Evolutionary conservation across 2,888 invertebrate genomes (phyloP), one percentile per base, ranked within the genome.

Genomic region (Protula sp.): DNA sequence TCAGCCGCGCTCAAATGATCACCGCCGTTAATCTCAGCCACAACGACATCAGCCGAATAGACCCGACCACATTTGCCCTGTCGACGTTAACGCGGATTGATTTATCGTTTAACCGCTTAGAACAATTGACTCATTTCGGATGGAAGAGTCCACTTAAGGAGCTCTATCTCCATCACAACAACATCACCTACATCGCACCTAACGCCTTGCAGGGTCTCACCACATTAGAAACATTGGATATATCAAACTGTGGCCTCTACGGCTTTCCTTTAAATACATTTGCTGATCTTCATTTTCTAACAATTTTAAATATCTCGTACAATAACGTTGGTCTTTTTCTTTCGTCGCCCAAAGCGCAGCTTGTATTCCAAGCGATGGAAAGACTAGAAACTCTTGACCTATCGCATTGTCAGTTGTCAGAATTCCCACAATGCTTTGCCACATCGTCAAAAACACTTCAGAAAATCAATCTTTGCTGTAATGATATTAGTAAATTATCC

Each of bases 91-190:
- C 68, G 5, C 27, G 66, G 24, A 61, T 78, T 27, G 74, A 78
- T 57, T 62, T 78, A 28, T 75, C 77, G 1, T 56, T 68, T 31
- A 78, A 78, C 60, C 59, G 63, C 22, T 57, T 78, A 3, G 64
- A 54, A 3, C 52, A 48, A n/a, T 57, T 77, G 0, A 59, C 64
- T 26, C 66, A 71, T 65, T 68, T 64, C 38, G 74, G 74, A 27
- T 77, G 77, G 77, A 62, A 64, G 9, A 54, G 68, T 30, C 59
- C 71, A 0, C 58, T 64, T 9, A 52, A 64, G 24, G 54, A 63
- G 22, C 64, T 74, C 4, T 58, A 70, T 57, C 67, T 78, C 4
- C 59, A 67, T 28, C 58, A 67, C 47, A 78, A 78, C 65, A 48
- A 29, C 3, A 68, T 78, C 14, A 57, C 57, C 30, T 62, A 60